A percentile compares a stretch with the other conserved stretches of the same genome.
These are phyloP conservation scores for Heliconius congener DNA, from an alignment of 1,140 invertebrate genomes.

Conservation along the genomic window DNA sequence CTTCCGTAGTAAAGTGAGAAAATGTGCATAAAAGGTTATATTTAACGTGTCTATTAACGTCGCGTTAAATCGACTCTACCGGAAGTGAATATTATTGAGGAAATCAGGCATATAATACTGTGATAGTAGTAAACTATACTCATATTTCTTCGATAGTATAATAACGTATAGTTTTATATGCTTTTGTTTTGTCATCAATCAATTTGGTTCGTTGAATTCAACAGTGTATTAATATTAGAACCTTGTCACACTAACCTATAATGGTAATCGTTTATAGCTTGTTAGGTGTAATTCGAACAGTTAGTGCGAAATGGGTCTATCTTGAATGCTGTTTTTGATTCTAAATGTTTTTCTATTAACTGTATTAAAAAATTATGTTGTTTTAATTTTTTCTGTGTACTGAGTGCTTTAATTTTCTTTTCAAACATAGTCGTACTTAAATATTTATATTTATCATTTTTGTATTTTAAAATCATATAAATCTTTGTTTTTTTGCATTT, in stretches of 20 bases:
- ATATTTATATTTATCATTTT: no score
- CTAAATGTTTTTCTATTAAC: neutral
- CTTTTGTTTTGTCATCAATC: slow-evolving; percentile 13
- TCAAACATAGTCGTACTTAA: no score
- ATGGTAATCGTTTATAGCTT: neutral
- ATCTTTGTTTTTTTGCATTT: no score
- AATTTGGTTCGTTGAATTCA: slow-evolving; percentile 22
- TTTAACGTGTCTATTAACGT: neutral
- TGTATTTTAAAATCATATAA: no score
- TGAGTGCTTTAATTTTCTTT: no score
- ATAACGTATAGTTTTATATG: neutral
- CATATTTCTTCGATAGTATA: neutral
- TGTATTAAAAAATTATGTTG: no score
- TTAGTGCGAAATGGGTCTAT: neutral
- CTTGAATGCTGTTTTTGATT: neutral
- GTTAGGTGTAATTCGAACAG: neutral
- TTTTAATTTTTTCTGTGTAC: no score
- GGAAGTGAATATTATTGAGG: neutral
- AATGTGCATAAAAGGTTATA: neutral
- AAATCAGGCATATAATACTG: neutral
- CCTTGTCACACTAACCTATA: slow-evolving; percentile 2
- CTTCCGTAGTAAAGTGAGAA: neutral
- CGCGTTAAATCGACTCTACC: neutral
- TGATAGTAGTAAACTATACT: neutral
- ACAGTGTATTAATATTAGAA: neutral